Base-by-base conservation (phyloP, 2,888 invertebrate species). In the Busseola fusca region DNA sequence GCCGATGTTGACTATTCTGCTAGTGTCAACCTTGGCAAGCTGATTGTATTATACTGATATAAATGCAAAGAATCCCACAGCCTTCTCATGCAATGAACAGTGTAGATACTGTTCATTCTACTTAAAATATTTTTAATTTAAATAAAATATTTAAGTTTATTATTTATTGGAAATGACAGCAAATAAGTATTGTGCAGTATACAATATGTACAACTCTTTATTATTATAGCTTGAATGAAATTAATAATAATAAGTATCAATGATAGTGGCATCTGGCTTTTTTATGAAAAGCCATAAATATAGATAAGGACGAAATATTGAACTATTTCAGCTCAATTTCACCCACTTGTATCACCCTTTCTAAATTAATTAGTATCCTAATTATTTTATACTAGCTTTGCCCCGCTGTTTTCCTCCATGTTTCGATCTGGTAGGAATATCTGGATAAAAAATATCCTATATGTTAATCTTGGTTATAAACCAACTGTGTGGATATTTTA, bases 331-430 rank as follows among this genome's bases (percentile, higher is more conserved):
- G 16, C 16, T 14, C 6, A 0, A 56, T 25, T 50, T 25, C 16
- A 50, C 3, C 16, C 1, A 48, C 21, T 30, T 56, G 14, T 37
- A 3, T 25, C 12, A 27, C 27, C 7, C 4, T 50, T 58, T 37
- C 1, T 21, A 64, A 37, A 60, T 1, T 3, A 56, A n/a, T 56
- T 25, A 14, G 12, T 40, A 40, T 14, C 12, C 4, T 48, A 18
- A 69, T 69, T 25, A 50, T 14, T 45, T 40, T n/a, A 48, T 6
- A n/a, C 69, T 82, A 67, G 27, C n/a, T n/a, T n/a, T n/a, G n/a
- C n/a, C n/a, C n/a, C n/a, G n/a, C n/a, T n/a, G n/a, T n/a, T n/a
- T n/a, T n/a, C n/a, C n/a, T n/a, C n/a, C n/a, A n/a, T n/a, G n/a
- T n/a, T n/a, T n/a, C n/a, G n/a, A n/a, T n/a, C n/a, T n/a, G n/a